Conservation (phyloP, 2,797 vertebrate species). For the Cynodonichthys magdalenae region DNA sequence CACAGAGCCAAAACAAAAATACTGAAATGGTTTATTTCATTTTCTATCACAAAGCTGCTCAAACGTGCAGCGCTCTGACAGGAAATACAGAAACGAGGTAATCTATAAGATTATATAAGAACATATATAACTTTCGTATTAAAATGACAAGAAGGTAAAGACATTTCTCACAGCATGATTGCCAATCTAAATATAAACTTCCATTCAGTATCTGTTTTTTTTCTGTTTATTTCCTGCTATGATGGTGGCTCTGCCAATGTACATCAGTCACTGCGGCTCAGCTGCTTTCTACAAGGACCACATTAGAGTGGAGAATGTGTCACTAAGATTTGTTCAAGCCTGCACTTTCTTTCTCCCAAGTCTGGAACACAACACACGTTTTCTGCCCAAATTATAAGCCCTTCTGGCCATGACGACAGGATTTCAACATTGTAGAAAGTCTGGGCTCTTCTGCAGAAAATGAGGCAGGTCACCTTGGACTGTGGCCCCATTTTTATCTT, state of each 20-base stretch:
- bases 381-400: constrained; percentile 45
- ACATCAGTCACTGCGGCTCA: constrained; percentile 50
- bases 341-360: constrained; percentile 49
- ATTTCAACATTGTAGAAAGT: constrained; percentile 24
- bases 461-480: constrained; percentile 44
- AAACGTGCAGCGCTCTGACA: not conserved
- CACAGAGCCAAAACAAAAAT: too few relatives aligned
- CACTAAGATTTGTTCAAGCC: constrained; percentile 60
- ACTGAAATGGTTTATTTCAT: too few relatives aligned
- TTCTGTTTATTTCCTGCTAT: constrained; percentile 8
- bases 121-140: not conserved
- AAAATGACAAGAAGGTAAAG: not conserved
- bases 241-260: constrained; percentile 35
- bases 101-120: not conserved
- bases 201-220: constrained; percentile 18
- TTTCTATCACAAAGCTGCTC: too few relatives aligned
- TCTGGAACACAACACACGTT: constrained; percentile 45
- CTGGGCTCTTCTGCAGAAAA: constrained; percentile 37
- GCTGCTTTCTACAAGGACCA: constrained; percentile 29
- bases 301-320: constrained; percentile 39
- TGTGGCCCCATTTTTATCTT: constrained; percentile 17
- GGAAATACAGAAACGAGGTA: not conserved
- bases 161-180: constrained; percentile 7
- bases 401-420: constrained; percentile 26
- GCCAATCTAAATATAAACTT: constrained; percentile 29